Percentiles rank a stretch among this genome's conserved stretches.
Evolutionary conservation across 2,888 invertebrate genomes (phyloP).

Genomic region (Chrysopilus asiliformis): DNA sequence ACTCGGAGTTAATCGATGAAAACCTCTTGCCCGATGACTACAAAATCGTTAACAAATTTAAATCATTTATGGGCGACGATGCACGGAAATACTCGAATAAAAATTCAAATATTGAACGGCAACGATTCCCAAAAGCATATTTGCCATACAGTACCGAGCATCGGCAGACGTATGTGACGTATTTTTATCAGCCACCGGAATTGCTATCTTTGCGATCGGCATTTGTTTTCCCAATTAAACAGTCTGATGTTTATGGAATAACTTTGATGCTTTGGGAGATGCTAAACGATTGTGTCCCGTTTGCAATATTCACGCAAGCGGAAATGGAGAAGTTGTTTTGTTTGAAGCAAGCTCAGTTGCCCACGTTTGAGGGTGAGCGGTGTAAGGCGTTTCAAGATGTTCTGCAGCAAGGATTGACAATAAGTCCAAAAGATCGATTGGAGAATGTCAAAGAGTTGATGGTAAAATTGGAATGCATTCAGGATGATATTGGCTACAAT

Average conservation of each 20-base stretch:
- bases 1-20: background rate
- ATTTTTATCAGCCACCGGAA: slow-evolving; percentile 18
- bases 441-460: slow-evolving; percentile 11
- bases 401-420: slow-evolving; percentile 11
- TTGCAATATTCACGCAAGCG: slow-evolving; percentile 12
- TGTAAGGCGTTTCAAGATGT: slow-evolving; percentile 11
- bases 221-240: slow-evolving; percentile 16
- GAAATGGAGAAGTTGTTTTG: slow-evolving; percentile 14
- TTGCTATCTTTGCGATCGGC: slow-evolving; percentile 5
- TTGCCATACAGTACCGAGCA: slow-evolving; percentile 15
- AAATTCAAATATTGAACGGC: slow-evolving; percentile 3
- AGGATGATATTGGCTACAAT: background rate
- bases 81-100: background rate
- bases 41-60: slow-evolving; percentile 1
- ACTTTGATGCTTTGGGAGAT: slow-evolving; percentile 18
- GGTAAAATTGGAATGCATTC: slow-evolving; percentile 4
- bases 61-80: too few species aligned
- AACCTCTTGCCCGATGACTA: background rate
- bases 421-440: slow-evolving; percentile 9
- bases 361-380: slow-evolving; percentile 11
- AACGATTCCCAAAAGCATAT: slow-evolving; percentile 11
- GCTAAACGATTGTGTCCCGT: slow-evolving; percentile 16
- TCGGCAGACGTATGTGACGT: slow-evolving; percentile 13
- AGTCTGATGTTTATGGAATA: slow-evolving; percentile 15
- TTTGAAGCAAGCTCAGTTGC: slow-evolving; percentile 10